phyloP scores from a whole-genome alignment of 1,140 invertebrate species.

The Bombus waltoni region DNA sequence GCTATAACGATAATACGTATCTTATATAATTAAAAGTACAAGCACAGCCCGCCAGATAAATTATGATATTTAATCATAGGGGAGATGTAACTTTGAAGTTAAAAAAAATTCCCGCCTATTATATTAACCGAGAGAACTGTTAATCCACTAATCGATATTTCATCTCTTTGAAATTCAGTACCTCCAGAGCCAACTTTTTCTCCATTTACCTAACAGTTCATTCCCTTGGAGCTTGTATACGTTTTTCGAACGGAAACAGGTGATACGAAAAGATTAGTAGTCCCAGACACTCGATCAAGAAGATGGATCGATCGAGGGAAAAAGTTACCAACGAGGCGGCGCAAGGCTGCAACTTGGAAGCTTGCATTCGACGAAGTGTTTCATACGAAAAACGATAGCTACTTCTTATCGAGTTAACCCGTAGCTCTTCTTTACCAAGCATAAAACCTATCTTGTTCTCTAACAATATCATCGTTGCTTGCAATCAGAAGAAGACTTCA shows the following conservation, averaged over 20 bases:
- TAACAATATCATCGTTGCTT: not conserved
- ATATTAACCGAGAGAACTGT: not conserved
- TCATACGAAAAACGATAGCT: constrained; percentile 42
- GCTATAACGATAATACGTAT: not conserved
- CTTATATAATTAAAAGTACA: not conserved
- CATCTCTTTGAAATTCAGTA: not conserved
- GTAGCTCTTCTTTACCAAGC: not conserved
- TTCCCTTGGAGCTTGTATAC: not conserved
- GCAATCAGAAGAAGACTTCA: not conserved
- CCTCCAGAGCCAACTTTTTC: not conserved
- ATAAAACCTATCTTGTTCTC: not conserved
- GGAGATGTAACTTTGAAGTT: too few relatives aligned
- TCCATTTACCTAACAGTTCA: not conserved
- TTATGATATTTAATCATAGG: too few relatives aligned
- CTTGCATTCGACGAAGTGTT: constrained; percentile 43
- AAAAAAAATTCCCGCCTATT: too few relatives aligned
- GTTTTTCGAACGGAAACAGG: not conserved
- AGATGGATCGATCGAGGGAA: constrained; percentile 29
- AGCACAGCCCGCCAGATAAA: too few relatives aligned
- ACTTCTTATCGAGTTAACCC: constrained; percentile 33
- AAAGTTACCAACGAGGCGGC: constrained; percentile 21
- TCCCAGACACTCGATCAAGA: constrained; percentile 19
- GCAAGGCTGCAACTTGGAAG: constrained; percentile 12
- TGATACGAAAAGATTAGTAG: constrained; percentile 5
- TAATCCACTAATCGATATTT: not conserved